A percentile compares a stretch with the other conserved stretches of the same genome.
phyloP scores from a whole-genome alignment of 2,888 invertebrate species.

The Vannuccia rotundouncinata region DNA sequence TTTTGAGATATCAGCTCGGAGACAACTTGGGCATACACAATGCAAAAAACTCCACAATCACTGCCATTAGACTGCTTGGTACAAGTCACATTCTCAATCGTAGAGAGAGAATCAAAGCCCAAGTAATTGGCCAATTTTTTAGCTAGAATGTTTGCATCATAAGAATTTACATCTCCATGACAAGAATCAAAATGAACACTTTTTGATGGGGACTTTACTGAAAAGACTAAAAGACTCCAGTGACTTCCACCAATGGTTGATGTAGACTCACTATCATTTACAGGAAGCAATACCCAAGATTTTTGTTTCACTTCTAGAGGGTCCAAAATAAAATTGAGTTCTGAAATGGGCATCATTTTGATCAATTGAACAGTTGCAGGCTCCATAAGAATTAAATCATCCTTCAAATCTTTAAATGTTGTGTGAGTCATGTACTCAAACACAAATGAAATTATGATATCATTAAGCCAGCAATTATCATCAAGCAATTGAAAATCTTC shows the following conservation, averaged over 20 bases:
- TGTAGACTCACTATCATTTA: neutral
- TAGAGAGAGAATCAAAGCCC: neutral
- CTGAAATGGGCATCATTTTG: neutral
- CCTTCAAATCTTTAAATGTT: neutral
- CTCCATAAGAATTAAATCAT: neutral
- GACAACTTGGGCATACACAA: neutral
- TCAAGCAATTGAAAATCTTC: neutral
- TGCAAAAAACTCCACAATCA: conserved; percentile 9
- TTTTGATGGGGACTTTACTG: neutral
- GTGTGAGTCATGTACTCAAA: neutral
- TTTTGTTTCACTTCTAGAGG: neutral
- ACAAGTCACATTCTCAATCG: neutral
- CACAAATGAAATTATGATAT: neutral
- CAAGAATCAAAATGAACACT: neutral
- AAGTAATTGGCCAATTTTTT: neutral
- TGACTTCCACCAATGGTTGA: neutral
- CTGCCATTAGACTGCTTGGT: neutral
- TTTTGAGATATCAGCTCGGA: neutral
- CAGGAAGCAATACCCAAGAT: neutral
- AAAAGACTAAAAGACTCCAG: neutral
- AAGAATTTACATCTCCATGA: neutral
- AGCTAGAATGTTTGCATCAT: neutral
- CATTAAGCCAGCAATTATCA: neutral
- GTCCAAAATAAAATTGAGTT: neutral
- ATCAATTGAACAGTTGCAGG: conserved; percentile 11